Evolutionary conservation across 2,888 invertebrate species (phyloP).

Genomic region (Muschampia plurimacula): DNA sequence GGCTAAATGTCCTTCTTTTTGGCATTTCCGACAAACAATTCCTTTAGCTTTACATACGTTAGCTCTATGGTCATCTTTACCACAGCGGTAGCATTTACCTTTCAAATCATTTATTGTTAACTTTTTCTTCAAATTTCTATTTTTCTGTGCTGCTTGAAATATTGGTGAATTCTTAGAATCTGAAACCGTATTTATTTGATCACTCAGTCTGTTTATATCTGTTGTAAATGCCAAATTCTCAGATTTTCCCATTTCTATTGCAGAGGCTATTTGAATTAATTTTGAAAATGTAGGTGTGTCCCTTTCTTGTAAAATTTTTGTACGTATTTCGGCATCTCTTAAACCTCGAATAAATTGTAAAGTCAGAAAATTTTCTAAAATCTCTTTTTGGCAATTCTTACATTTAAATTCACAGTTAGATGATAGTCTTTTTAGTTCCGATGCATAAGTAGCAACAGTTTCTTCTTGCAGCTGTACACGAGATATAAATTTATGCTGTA

Average conservation of each 20-base stretch:
- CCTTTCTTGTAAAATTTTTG: slow-evolving; percentile 14
- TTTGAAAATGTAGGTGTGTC: slow-evolving; percentile 4
- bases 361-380: background rate
- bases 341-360: slow-evolving; percentile 5
- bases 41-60: background rate
- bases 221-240: background rate
- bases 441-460: background rate
- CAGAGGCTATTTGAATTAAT: slow-evolving; percentile 8
- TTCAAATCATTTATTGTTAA: background rate
- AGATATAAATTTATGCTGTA: background rate
- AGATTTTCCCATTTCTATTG: slow-evolving; percentile 10
- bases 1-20: slow-evolving; percentile 10
- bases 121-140: background rate
- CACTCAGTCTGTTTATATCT: background rate
- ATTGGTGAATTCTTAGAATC: background rate
- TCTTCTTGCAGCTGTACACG: background rate
- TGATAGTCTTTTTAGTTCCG: background rate
- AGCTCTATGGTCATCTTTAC: background rate
- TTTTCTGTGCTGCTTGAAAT: background rate
- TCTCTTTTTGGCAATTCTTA: slow-evolving; percentile 1
- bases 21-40: slow-evolving; percentile 5
- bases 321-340: background rate
- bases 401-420: slow-evolving; percentile 2
- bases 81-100: slow-evolving; percentile 1
- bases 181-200: background rate